Conservation (phyloP, 2,888 invertebrate species). For the Mimas tiliae region DNA sequence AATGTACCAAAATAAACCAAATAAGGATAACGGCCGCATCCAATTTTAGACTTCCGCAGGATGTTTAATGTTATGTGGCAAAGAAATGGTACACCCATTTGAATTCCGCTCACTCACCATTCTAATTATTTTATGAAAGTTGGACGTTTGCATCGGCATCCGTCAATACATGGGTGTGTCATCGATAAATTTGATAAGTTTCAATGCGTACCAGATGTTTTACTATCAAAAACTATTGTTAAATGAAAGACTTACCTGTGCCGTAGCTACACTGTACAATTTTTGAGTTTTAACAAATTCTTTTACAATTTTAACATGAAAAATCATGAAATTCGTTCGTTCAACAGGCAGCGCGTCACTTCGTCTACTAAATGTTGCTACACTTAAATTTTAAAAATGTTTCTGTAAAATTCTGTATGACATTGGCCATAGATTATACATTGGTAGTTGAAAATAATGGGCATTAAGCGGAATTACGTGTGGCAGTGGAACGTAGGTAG, state of each 20-base stretch:
- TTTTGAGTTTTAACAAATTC: conserved; percentile 47
- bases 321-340: conserved; percentile 75
- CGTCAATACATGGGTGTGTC: conserved; percentile 77
- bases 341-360: conserved; percentile 70
- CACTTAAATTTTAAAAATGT: too few relatives aligned
- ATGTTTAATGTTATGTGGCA: conserved; percentile 28
- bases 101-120: conserved; percentile 34
- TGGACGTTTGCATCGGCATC: conserved; percentile 49
- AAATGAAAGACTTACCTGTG: conserved; percentile 51
- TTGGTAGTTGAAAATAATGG: too few relatives aligned
- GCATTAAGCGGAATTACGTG: too few relatives aligned
- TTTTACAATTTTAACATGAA: conserved; percentile 49
- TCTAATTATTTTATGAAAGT: conserved; percentile 42
- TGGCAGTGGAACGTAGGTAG: too few relatives aligned
- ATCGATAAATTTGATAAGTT: conserved; percentile 50
- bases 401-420: too few relatives aligned
- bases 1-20: conserved; percentile 83
- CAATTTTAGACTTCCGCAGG: conserved; percentile 56
- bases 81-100: conserved; percentile 28
- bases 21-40: conserved; percentile 64
- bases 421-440: too few relatives aligned
- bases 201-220: neutral
- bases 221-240: neutral
- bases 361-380: conserved; percentile 53
- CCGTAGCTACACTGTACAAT: conserved; percentile 42